These are phyloP conservation scores for Hecatera dysodea DNA, from an alignment of 2,888 invertebrate genomes.

Conservation along the genomic window DNA sequence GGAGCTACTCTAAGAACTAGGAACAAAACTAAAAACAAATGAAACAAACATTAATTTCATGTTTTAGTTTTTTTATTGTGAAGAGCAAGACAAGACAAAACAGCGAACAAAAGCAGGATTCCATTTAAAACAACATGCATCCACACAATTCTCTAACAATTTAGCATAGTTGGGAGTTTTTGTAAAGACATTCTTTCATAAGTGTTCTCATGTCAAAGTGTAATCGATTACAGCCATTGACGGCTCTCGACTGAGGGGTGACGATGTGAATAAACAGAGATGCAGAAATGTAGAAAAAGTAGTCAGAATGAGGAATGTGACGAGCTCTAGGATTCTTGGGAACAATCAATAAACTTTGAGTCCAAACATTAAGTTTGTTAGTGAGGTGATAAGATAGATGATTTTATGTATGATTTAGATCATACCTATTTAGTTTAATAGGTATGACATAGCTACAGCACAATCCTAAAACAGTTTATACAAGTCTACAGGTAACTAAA, in stretches of 20 bases:
- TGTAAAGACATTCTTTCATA: background rate
- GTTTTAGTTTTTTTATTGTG: background rate
- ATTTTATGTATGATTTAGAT: too few species aligned
- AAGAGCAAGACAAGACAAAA: background rate
- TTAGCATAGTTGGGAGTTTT: background rate
- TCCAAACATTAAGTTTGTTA: too few species aligned
- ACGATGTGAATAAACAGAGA: slow-evolving; percentile 10
- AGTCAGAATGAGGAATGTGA: background rate
- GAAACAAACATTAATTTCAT: too few species aligned
- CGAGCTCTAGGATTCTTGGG: background rate
- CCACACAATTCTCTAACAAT: slow-evolving; percentile 8
- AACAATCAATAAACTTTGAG: too few species aligned
- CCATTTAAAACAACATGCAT: background rate
- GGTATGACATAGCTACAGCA: too few species aligned
- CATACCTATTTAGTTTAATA: too few species aligned
- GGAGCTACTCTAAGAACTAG: too few species aligned
- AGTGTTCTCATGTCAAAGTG: slow-evolving; percentile 18
- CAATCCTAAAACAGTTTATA: too few species aligned
- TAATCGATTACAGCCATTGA: slow-evolving; percentile 46
- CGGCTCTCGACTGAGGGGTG: slow-evolving; percentile 46
- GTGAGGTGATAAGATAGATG: too few species aligned
- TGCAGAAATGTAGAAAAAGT: background rate
- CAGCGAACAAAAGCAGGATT: background rate
- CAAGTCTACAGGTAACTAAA: too few species aligned
- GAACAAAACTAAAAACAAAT: too few species aligned